Conservation (phyloP, 2,113 vertebrate species). For the Meriones unguiculatus region DNA sequence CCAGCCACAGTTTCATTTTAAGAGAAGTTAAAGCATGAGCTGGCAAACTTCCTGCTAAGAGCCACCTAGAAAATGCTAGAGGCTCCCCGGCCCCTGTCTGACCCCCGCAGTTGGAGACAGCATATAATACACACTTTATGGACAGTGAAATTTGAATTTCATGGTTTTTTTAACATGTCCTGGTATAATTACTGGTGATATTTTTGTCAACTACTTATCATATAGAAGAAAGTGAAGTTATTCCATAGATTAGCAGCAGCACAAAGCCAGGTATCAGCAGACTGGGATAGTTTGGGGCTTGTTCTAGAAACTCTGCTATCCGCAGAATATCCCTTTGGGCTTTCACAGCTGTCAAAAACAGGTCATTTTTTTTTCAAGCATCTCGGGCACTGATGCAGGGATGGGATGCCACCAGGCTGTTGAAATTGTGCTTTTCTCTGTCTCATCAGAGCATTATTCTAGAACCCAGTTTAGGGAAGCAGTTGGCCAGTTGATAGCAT, state of each 20-base stretch:
- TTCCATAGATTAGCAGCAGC: not conserved
- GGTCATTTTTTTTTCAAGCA: not conserved
- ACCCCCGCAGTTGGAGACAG: not conserved
- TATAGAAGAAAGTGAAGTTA: not conserved
- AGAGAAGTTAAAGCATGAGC: not conserved
- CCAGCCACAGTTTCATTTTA: not conserved
- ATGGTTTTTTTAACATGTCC: not conserved
- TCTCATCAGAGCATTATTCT: not conserved
- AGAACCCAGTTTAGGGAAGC: not conserved
- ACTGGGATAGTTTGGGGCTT: not conserved
- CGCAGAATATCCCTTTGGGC: not conserved
- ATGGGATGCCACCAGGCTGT: no score
- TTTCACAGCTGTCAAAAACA: not conserved
- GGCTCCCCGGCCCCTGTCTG: not conserved
- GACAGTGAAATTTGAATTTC: not conserved
- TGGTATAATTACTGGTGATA: not conserved
- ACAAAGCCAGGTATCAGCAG: not conserved
- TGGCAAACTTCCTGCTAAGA: not conserved
- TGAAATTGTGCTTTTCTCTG: not conserved
- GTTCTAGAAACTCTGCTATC: not conserved
- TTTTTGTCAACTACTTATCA: not conserved
- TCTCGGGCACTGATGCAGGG: not conserved
- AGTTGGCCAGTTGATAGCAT: not conserved
- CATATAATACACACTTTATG: not conserved
- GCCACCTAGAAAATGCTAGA: not conserved